phyloP scores from a whole-genome alignment of 92 coral and sea anemone species.

The Ricordea florida region DNA sequence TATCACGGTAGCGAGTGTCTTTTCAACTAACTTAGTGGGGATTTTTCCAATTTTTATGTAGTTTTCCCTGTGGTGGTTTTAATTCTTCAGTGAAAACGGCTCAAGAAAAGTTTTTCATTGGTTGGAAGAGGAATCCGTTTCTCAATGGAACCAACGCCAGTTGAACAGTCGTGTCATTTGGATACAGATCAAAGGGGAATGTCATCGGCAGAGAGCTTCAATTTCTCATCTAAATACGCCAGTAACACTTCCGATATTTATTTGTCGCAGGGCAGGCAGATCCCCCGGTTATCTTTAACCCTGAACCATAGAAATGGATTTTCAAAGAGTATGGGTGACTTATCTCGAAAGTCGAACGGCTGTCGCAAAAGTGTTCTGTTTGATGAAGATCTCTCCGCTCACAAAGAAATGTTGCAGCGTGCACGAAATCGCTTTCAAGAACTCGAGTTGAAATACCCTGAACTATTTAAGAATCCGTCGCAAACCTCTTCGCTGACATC shows the following conservation, averaged over 20 bases:
- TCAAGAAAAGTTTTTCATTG: too few relatives aligned
- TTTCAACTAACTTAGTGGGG: too few relatives aligned
- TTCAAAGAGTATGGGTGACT: constrained; percentile 90
- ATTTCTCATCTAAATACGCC: not conserved
- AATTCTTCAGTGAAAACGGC: too few relatives aligned
- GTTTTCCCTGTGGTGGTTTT: too few relatives aligned
- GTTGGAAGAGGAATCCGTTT: too few relatives aligned
- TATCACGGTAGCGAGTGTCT: too few relatives aligned
- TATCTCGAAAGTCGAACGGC: constrained; percentile 35
- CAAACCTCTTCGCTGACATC: constrained; percentile 63
- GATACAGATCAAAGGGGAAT: constrained; percentile 1
- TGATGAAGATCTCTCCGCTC: constrained; percentile 85
- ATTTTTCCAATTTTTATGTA: too few relatives aligned
- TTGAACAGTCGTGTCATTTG: constrained; percentile 2
- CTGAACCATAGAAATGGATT: constrained; percentile 64
- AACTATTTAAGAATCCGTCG: constrained; percentile 71
- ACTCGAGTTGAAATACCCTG: constrained; percentile 92
- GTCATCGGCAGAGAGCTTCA: constrained; percentile 30
- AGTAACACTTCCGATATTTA: not conserved
- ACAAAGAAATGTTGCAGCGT: constrained; percentile 79
- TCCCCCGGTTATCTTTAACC: not conserved
- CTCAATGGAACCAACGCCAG: too few relatives aligned
- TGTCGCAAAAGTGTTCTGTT: constrained; percentile 70
- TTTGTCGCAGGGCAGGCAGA: not conserved
- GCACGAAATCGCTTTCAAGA: constrained; percentile 84